Evolutionary conservation across 2,797 vertebrate species (phyloP).

Genomic region (Artibeus lituratus): DNA sequence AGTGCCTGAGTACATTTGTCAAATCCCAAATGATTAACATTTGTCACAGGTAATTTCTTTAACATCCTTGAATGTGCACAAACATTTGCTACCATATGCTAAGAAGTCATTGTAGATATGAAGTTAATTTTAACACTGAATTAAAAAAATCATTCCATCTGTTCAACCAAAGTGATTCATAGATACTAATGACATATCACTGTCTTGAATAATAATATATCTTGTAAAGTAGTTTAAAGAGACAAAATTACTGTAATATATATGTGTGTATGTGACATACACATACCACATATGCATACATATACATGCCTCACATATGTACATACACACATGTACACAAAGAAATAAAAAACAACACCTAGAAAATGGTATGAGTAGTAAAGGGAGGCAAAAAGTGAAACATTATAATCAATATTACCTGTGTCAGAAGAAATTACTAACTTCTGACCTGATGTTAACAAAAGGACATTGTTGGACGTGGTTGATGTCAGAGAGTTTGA

Average conservation of each 20-base stretch:
- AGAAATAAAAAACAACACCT: neutral
- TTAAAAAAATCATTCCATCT: neutral
- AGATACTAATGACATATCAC: neutral
- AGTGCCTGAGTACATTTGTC: neutral
- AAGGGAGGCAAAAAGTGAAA: slow-evolving; percentile 7
- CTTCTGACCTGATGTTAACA: neutral
- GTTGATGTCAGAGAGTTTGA: neutral
- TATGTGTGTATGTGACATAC: too few relatives aligned
- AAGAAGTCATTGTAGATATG: neutral
- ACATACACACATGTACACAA: neutral
- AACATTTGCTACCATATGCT: slow-evolving; percentile 7
- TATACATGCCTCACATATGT: neutral
- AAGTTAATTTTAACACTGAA: neutral
- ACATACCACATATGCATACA: neutral
- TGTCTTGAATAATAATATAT: neutral
- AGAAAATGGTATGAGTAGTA: neutral
- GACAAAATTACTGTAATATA: neutral
- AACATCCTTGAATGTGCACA: neutral
- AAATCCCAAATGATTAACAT: neutral
- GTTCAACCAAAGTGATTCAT: slow-evolving; percentile 21
- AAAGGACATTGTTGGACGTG: neutral
- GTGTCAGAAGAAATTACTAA: neutral
- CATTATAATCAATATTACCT: neutral
- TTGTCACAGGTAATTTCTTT: slow-evolving; percentile 22
- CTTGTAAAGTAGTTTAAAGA: neutral